Evolutionary conservation across 2,113 vertebrate species (phyloP).

Genomic region (Manacus vitellinus): DNA sequence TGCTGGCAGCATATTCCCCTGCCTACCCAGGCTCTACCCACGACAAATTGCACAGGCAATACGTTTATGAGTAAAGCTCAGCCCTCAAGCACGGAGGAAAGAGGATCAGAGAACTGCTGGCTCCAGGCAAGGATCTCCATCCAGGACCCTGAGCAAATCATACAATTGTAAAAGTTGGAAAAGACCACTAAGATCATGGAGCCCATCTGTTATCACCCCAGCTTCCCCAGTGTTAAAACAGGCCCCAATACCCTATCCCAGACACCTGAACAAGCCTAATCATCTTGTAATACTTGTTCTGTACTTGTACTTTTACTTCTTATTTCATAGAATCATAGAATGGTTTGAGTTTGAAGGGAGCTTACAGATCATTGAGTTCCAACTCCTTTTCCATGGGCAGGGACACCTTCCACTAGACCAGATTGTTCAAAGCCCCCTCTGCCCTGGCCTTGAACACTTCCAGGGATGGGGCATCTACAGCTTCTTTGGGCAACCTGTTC

Average conservation of each 20-base stretch:
- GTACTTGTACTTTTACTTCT: background rate
- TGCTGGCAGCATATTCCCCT: background rate
- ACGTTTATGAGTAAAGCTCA: background rate
- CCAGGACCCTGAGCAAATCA: background rate
- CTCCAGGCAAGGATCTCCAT: background rate
- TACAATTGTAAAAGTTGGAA: background rate
- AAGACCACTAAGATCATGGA: background rate
- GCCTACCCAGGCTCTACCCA: background rate
- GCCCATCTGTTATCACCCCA: background rate
- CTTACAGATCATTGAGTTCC: background rate
- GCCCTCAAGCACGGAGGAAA: background rate
- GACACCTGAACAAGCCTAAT: background rate
- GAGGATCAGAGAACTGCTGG: too few relatives aligned
- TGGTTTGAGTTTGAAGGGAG: background rate
- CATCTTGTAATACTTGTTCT: fast-evolving
- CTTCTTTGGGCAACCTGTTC: background rate
- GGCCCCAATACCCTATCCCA: background rate
- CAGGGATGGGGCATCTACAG: background rate
- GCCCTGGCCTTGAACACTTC: background rate
- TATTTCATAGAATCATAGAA: background rate
- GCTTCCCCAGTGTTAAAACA: background rate
- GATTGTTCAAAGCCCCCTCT: background rate
- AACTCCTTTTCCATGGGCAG: background rate
- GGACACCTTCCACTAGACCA: background rate
- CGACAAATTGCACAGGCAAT: background rate